These are phyloP conservation scores for Orussus abietinus DNA, from an alignment of 1,140 invertebrate species.

Conservation along the genomic window DNA sequence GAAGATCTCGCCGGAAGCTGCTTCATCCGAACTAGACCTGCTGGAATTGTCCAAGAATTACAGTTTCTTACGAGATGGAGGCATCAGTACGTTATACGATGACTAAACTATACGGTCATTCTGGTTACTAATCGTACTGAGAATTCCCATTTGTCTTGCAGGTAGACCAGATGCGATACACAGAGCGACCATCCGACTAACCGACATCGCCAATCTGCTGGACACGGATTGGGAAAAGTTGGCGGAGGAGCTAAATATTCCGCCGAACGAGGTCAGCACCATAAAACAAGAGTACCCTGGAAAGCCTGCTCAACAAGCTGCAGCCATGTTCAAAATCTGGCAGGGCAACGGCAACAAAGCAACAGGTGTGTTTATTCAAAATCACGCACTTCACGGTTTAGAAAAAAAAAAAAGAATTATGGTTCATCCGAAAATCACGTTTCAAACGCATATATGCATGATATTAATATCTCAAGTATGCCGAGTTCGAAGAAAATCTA, in stretches of 20 bases:
- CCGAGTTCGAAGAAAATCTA: no score
- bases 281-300: slow-evolving; percentile 83
- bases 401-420: no score
- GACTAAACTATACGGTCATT: background rate
- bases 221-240: slow-evolving; percentile 90
- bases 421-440: no score
- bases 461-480: no score
- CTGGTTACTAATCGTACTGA: background rate
- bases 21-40: slow-evolving; percentile 69
- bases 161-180: slow-evolving; percentile 67
- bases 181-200: slow-evolving; percentile 75
- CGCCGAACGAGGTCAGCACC: slow-evolving; percentile 79
- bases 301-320: slow-evolving; percentile 83
- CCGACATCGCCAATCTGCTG: slow-evolving; percentile 87
- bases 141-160: slow-evolving; percentile 22
- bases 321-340: slow-evolving; percentile 91
- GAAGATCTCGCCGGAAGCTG: slow-evolving; percentile 66
- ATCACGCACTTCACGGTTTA: slow-evolving; percentile 4
- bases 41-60: slow-evolving; percentile 65
- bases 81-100: slow-evolving; percentile 50
- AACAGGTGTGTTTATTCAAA: slow-evolving; percentile 55
- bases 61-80: slow-evolving; percentile 59
- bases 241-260: slow-evolving; percentile 79
- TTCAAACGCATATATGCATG: no score
- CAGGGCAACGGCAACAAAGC: slow-evolving; percentile 69